Base-by-base conservation (phyloP, 1,140 invertebrate species). In the Coelopa frigida region DNA sequence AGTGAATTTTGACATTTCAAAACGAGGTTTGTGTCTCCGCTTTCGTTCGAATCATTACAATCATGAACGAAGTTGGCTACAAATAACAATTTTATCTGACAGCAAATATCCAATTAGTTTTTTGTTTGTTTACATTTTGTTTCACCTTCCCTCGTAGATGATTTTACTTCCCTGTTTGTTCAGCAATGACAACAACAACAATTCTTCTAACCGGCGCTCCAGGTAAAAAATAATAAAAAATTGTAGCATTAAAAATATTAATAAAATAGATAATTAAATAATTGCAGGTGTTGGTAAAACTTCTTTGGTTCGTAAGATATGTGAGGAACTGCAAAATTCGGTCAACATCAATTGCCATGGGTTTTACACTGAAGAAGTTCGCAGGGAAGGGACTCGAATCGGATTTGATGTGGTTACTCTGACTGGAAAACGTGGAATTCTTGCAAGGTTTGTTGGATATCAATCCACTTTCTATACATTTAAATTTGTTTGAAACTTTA, bases 291-390 rank as follows among this genome's bases (percentile, higher is more conserved):
- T 53, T 27, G 71, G 80, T 38, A 81, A 81, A 26, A 82, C 82
- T 59, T 82, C 80, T 21, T 81, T 80, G 12, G 42, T 81, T 10
- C 71, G 78, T 26, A 73, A 75, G 54, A 76, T 78, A 52, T 46
- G 76, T 15, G 59, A 58, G 48, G 52, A 70, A 11, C 31, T 54
- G 6, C 41, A 77, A 5, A 57, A 72, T 35, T 56, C 66, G 37
- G 50, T 51, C 32, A 59, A 63, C 32, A 44, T 71, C 27, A 51
- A 52, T 17, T 44, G 72, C n/a, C 58, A 72, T 54, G 81, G 80
- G 15, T 83, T 83, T 68, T 78, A 77, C 46, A 82, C 80, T 0
- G 77, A 81, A 64, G 80, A 83, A 68, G 56, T 79, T 3, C 59
- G 77, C 37, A 59, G 26, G 33, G 18, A 70, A 41, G 49, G 46